Evolutionary conservation across 2,797 vertebrate species (phyloP), one percentile per base, ranked within the genome.

Genomic region (Philypnodon macrostomus): DNA sequence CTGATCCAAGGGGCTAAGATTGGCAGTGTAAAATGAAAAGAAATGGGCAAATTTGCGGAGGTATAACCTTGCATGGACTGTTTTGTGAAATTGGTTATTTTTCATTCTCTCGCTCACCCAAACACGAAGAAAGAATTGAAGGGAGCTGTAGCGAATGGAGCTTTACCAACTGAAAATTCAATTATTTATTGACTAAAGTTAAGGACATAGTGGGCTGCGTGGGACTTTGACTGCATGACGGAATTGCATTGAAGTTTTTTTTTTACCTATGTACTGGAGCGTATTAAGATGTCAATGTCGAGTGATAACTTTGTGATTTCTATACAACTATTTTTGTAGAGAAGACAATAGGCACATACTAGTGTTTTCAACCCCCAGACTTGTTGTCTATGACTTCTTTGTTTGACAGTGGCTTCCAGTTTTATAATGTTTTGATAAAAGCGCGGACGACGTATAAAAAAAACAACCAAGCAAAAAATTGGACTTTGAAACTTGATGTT

Each of bases 321-420:
- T 88, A 90, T 82, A 80, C 71, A 80, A 85, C 80, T 89, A 89
- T 91, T 91, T 90, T 90, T 90, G 86, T 90, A 88, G 81, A 78
- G 72, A 80, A 79, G 75, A 77, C 67, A 73, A 82, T 79, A 84
- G 68, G 84, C 73, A 82, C n/a, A n/a, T n/a, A n/a, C n/a, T n/a
- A 60, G 63, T 70, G 45, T 80, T 65, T 79, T 73, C 55, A 49
- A 67, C 63, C 65, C 70, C 58, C 75, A 47, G 63, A 77, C 77
- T 63, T 54, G 63, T 77, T 59, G 77, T 84, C 67, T 75, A 59
- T 68, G 84, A 84, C 79, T 66, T 75, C 19, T 80, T 81, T 84
- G 83, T 88, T 81, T 89, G 86, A 83, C 81, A 83, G 75, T 87
- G 85, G 86, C 88, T 90, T 90, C 88, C 88, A 87, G 67, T 90